phyloP scores from a whole-genome alignment of 2,113 vertebrate species.

The Actenoides lindsayi region DNA sequence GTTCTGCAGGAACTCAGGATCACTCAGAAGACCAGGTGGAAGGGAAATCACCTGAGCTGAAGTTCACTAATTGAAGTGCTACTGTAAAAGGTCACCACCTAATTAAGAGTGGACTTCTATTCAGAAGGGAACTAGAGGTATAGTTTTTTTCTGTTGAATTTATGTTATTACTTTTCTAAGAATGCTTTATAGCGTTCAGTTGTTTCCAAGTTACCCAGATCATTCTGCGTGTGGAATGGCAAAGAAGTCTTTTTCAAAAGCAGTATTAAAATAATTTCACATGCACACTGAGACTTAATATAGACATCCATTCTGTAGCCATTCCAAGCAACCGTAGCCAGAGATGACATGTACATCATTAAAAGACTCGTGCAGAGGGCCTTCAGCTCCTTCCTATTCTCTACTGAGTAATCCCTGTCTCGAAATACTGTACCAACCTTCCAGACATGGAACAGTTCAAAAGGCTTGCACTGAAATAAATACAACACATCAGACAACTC shows the following conservation, averaged over 20 bases:
- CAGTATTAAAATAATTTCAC: neutral
- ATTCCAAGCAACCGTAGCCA: neutral
- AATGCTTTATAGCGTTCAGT: neutral
- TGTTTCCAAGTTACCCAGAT: neutral
- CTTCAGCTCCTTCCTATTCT: neutral
- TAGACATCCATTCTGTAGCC: neutral
- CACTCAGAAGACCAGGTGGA: neutral
- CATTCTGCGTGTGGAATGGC: neutral
- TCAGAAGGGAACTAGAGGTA: neutral
- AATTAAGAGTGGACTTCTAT: neutral
- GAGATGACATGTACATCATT: neutral
- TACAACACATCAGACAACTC: neutral
- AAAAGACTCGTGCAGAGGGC: neutral
- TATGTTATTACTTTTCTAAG: neutral
- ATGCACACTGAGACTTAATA: neutral
- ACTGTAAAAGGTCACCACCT: neutral
- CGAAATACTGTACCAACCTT: neutral
- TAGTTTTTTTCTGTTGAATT: neutral
- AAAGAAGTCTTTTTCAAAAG: neutral
- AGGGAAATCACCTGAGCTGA: neutral
- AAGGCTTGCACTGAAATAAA: neutral
- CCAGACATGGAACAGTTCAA: neutral
- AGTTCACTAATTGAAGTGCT: neutral
- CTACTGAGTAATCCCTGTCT: neutral
- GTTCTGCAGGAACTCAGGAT: neutral